Evolutionary conservation across 2,888 invertebrate genomes (phyloP), one percentile per base, ranked within the genome.

Genomic region (Rotaria macrura): DNA sequence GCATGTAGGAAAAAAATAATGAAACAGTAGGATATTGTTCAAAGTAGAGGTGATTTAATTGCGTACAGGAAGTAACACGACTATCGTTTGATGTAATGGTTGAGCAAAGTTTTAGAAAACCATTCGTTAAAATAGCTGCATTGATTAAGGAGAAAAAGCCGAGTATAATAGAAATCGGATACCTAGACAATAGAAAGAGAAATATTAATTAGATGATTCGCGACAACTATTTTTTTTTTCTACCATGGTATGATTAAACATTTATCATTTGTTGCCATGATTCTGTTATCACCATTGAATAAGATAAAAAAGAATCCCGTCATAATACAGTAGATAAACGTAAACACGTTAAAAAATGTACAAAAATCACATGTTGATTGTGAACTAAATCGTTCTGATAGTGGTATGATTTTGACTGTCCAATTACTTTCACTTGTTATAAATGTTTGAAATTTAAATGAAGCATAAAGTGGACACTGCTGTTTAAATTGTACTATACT

Each of bases 261-360:
- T 79, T 40, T 23, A 79, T 79, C 79, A 79, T 79, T 79, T 40
- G 79, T 79, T 40, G 25, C 7, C 10, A 79, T n/a, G 25, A 79
- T 79, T 23, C 43, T 25, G 17, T 40, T 1, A 43, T 79, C 79
- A 0, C 43, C 79, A 79, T 79, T 79, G 20, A 79, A 79, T 79
- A 79, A 34, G 25, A 79, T 43, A 43, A 79, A 79, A n/a, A 79
- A 79, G 79, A 79, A 79, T 25, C 79, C 40, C 23, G 79, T 79
- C 43, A 79, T 43, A 79, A 79, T 79, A 43, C 79, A 79, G 14
- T 79, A 79, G n/a, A 79, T 79, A 43, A 79, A 79, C n/a, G 43
- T 43, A n/a, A 79, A 79, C 10, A 79, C 79, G n/a, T 43, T 43
- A 25, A n/a, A 79, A 79, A 79, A 79, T 79, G 43, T 79, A 79